A percentile compares a stretch with the other conserved stretches of the same genome.
Evolutionary conservation across 30 jellyfish, hydroid and myxozoan species (phyloP).

Genomic region (Turritopsis dohrnii): DNA sequence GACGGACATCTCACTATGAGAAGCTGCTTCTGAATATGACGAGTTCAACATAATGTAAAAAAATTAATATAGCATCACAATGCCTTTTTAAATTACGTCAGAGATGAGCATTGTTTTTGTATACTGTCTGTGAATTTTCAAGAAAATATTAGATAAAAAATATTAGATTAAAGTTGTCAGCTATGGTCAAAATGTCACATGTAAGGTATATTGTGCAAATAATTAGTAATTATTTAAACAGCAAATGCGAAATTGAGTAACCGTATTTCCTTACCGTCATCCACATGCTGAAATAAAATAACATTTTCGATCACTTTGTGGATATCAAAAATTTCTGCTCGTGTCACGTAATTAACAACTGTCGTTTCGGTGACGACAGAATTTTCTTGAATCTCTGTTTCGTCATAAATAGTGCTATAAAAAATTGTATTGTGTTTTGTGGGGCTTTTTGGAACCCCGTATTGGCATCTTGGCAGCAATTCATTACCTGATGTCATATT

Average conservation of each 20-base stretch:
- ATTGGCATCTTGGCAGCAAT: not conserved
- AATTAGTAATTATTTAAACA: not conserved
- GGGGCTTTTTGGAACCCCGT: not conserved
- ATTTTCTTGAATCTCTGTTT: not conserved
- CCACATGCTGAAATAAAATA: constrained; percentile 5
- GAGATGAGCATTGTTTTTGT: no score
- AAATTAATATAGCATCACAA: no score
- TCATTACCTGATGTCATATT: not conserved
- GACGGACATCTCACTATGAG: no score
- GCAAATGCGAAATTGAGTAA: not conserved
- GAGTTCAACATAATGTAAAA: no score
- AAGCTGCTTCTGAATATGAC: no score
- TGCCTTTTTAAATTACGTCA: no score
- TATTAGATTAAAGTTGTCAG: not conserved
- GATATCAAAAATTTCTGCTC: constrained; percentile 3
- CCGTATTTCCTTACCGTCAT: not conserved
- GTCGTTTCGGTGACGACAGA: not conserved
- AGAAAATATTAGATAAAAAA: no score
- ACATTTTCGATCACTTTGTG: not conserved
- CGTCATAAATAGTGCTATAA: not conserved
- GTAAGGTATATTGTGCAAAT: not conserved
- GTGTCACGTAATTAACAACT: not conserved
- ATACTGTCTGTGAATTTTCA: no score
- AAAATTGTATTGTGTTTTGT: not conserved
- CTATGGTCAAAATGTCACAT: not conserved